Evolutionary conservation across 1,140 invertebrate species (phyloP).

Genomic region (Drosophila parabipectinata): DNA sequence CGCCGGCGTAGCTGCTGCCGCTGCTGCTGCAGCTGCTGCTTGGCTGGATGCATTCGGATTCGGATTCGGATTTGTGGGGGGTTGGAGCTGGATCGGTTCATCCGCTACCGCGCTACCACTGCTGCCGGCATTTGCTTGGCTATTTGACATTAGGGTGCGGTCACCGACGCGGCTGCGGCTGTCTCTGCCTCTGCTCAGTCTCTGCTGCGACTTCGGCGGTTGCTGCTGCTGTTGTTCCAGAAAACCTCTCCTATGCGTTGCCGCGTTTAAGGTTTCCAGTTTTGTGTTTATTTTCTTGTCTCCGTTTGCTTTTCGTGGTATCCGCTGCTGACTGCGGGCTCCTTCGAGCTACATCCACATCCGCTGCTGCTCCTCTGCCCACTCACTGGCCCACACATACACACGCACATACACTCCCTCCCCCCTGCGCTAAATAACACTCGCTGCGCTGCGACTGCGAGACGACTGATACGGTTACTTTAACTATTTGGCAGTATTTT

Average conservation of each 20-base stretch:
- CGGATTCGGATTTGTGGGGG: conserved; percentile 7
- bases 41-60: conserved; percentile 42
- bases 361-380: conserved; percentile 59
- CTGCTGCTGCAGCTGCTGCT: conserved; percentile 38
- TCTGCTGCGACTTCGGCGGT: not conserved
- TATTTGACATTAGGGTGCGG: conserved; percentile 83
- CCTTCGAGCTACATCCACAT: conserved; percentile 52
- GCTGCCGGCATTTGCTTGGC: conserved; percentile 77
- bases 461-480: conserved; percentile 3
- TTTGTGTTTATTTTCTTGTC: conserved; percentile 48
- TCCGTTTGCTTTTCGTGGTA: conserved; percentile 47
- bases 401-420: conserved; percentile 51
- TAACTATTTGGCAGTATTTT: conserved; percentile 23
- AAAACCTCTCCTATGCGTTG: conserved; percentile 21
- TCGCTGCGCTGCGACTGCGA: conserved; percentile 34
- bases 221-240: conserved; percentile 38
- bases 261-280: conserved; percentile 34
- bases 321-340: conserved; percentile 31
- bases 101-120: conserved; percentile 70
- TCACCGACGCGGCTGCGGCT: conserved; percentile 53
- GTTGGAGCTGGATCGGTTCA: conserved; percentile 55
- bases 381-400: conserved; percentile 55
- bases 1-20: conserved; percentile 42
- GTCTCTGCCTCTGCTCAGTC: conserved; percentile 16
- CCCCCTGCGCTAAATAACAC: conserved; percentile 68